Conservation (phyloP, 2,888 invertebrate genomes). For the Perizoma affinitatum region DNA sequence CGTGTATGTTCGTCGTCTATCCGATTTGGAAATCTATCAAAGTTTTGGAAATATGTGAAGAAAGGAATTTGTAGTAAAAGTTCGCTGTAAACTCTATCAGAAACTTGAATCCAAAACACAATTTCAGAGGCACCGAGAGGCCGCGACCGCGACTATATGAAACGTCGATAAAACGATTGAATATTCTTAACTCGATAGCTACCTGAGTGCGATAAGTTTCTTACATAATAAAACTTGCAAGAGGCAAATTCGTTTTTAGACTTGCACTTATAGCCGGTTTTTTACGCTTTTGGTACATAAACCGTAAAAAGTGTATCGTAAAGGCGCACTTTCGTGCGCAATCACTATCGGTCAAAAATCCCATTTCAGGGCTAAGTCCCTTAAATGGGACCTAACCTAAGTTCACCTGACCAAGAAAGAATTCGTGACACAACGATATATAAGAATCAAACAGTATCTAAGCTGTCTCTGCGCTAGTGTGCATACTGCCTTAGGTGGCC, state of each 20-base stretch:
- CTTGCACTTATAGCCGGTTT: too few relatives aligned
- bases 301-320: too few relatives aligned
- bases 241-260: conserved; percentile 25
- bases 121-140: conserved; percentile 23
- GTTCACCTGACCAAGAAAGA: too few relatives aligned
- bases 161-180: conserved; percentile 48
- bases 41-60: background rate
- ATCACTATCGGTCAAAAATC: too few relatives aligned
- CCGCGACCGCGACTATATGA: conserved; percentile 41
- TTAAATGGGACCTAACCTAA: too few relatives aligned
- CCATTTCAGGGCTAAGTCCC: too few relatives aligned
- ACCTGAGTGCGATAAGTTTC: conserved; percentile 41
- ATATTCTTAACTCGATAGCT: conserved; percentile 50
- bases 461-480: conserved; percentile 14
- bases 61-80: conserved; percentile 12
- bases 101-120: conserved; percentile 32
- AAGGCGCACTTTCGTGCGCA: too few relatives aligned
- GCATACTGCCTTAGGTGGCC: conserved; percentile 27
- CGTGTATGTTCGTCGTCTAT: too few relatives aligned
- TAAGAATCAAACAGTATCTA: background rate
- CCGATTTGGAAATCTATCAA: too few relatives aligned
- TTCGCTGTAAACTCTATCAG: conserved; percentile 12
- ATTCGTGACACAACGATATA: too few relatives aligned
- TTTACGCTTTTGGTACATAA: too few relatives aligned
- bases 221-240: conserved; percentile 47